Base-by-base conservation (phyloP, 2,888 invertebrate genomes). In the Cerastis rubricosa region DNA sequence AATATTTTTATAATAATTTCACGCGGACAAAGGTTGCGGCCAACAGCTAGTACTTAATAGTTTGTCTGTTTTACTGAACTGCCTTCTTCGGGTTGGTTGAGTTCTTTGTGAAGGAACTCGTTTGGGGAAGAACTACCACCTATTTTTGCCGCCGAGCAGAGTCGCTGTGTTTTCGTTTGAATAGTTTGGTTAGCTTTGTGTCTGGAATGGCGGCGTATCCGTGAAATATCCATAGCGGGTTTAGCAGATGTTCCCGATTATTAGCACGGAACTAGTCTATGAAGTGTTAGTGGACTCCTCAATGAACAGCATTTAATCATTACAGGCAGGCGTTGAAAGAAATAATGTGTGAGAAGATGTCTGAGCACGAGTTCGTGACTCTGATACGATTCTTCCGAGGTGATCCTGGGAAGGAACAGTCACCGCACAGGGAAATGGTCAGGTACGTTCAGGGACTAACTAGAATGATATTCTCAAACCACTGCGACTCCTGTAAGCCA, bases 311-410 rank as follows among this genome's bases (percentile, higher is more conserved):
- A 17, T 22, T 51, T 9, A 19, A n/a, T 73, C 57, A 61, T 95
- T 93, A 29, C 89, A 98, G 98, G 87, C 96, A 97, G 89, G 97
- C 98, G 6, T 89, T 98, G 63, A 97, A 97, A 87, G 97, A 97
- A 86, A 95, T 98, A 71, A 97, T 98, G 95, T 97, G 97, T 19
- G 97, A 97, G 47, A 96, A 97, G 85, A 98, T 98, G 93, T 98
- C 97, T 0, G 98, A 98, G 89, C 98, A 99, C 83, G 98, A 99
- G 94, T 98, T 98, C 91, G 95, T 98, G 7, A 98, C 98, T 0
- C 94, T 98, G 17, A 97, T 98, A 22, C 97, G 99, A 84, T 96
- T 97, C 85, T 98, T 98, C 93, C 97, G 98, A 0, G 97, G 97
- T 1, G 97, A 97, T 85, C 90, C 96, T 80, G 94, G 97, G 86